Conservation (phyloP, 2,888 invertebrate species). For the Ferdinandea cuprea region DNA sequence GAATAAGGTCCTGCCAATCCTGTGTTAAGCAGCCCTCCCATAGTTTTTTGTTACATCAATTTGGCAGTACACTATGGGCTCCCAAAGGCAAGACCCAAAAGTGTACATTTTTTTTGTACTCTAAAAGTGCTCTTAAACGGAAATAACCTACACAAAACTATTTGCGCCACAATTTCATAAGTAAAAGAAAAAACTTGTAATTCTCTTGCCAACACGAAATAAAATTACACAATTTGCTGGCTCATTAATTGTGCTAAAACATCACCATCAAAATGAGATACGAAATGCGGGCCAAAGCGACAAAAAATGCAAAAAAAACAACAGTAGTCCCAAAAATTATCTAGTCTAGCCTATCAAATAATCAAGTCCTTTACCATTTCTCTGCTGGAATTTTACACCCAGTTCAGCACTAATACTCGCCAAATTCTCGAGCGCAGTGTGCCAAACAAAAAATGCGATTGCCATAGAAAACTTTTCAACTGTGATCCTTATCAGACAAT, state of each 20-base stretch:
- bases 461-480: constrained; percentile 48
- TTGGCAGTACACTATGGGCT: no score
- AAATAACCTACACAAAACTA: constrained; percentile 19
- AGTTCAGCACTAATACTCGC: constrained; percentile 19
- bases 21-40: no score
- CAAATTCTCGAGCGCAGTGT: constrained; percentile 35
- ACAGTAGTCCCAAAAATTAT: constrained; percentile 27
- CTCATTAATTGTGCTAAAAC: constrained; percentile 53
- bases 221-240: constrained; percentile 46
- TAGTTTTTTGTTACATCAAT: no score
- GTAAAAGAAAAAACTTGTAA: neutral
- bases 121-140: neutral
- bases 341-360: constrained; percentile 68
- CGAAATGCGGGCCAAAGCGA: constrained; percentile 20
- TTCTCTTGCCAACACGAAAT: constrained; percentile 26
- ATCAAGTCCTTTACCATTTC: constrained; percentile 50
- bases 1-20: no score
- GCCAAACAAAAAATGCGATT: constrained; percentile 42
- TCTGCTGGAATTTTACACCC: constrained; percentile 5
- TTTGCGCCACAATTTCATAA: constrained; percentile 1
- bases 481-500: constrained; percentile 59
- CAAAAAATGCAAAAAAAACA: no score
- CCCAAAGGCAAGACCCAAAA: neutral
- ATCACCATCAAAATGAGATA: constrained; percentile 29
- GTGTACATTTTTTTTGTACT: neutral